Evolutionary conservation across 2,113 vertebrate genomes (phyloP).

Genomic region (Geococcyx californianus): DNA sequence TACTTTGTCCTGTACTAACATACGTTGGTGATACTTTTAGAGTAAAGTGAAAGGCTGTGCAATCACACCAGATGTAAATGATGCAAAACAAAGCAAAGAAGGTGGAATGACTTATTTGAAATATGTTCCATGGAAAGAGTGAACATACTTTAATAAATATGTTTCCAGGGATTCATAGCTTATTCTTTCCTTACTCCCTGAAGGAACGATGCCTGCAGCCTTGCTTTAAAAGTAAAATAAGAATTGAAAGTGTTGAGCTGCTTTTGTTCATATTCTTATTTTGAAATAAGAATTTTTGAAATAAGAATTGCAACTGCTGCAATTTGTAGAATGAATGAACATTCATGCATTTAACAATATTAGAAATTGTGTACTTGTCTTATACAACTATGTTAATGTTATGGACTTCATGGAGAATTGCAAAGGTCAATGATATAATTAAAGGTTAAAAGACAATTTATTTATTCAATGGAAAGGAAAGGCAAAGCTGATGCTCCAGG

Average conservation of each 20-base stretch:
- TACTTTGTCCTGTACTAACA: background rate
- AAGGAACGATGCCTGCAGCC: background rate
- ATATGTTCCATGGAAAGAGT: background rate
- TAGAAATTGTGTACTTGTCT: background rate
- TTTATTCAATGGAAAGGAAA: background rate
- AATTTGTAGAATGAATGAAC: background rate
- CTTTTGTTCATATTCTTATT: background rate
- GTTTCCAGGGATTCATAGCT: background rate
- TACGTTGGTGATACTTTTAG: background rate
- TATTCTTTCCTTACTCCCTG: background rate
- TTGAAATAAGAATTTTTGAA: background rate
- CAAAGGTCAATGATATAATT: background rate
- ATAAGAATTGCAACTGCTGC: background rate
- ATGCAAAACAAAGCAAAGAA: background rate
- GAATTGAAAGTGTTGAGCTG: background rate
- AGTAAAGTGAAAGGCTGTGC: background rate
- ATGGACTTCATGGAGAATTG: background rate
- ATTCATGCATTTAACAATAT: background rate
- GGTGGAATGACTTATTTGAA: background rate
- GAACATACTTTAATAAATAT: background rate
- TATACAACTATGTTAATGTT: background rate
- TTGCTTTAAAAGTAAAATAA: background rate
- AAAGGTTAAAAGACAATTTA: background rate
- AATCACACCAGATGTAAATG: background rate
- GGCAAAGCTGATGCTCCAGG: background rate